Evolutionary conservation across 1,140 invertebrate genomes (phyloP).

Genomic region (Belonocnema kinseyi): DNA sequence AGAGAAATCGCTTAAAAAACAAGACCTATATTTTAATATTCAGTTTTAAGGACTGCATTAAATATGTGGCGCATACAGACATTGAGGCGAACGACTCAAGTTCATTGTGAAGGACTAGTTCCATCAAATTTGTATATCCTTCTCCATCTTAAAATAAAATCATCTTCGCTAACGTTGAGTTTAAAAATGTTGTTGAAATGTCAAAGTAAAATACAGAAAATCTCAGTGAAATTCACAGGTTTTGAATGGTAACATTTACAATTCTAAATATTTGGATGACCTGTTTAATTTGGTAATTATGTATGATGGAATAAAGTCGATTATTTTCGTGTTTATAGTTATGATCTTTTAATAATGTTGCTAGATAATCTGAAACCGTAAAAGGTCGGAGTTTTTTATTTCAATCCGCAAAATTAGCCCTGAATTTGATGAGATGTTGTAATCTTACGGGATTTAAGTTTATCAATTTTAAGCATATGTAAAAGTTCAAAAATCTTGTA

Average conservation of each 20-base stretch:
- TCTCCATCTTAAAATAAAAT: not conserved
- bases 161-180: not conserved
- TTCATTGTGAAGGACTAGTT: not conserved
- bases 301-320: not conserved
- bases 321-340: too few species aligned
- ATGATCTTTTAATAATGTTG: too few species aligned
- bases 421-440: too few species aligned
- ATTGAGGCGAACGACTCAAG: not conserved
- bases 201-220: not conserved
- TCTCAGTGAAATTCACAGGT: constrained; percentile 23
- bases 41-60: not conserved
- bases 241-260: not conserved
- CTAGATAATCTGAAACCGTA: too few species aligned
- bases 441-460: too few species aligned
- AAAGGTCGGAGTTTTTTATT: too few species aligned
- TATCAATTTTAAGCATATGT: too few species aligned
- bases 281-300: not conserved
- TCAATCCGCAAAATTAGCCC: too few species aligned
- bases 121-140: not conserved
- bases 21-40: not conserved
- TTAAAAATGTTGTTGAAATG: not conserved
- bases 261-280: not conserved
- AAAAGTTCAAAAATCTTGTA: too few species aligned
- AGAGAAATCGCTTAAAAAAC: not conserved
- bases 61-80: not conserved